These are phyloP conservation scores for Vollenhovia emeryi DNA, from an alignment of 1,140 invertebrate species.

Conservation along the genomic window DNA sequence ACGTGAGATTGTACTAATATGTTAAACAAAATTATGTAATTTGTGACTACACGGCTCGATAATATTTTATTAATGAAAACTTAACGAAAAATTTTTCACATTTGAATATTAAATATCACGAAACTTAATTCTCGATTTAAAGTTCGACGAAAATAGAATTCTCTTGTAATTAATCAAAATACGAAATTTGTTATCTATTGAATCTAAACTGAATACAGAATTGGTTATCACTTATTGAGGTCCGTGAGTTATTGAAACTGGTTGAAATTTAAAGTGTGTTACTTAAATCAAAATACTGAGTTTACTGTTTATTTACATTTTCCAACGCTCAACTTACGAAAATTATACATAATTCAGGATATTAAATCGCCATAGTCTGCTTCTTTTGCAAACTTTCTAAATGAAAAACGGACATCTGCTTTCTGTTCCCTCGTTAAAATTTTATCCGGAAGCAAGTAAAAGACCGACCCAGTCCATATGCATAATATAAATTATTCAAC, in stretches of 20 bases:
- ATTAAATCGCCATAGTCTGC: neutral
- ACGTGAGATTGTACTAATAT: neutral
- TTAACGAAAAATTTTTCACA: neutral
- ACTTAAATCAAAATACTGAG: neutral
- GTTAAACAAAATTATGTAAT: neutral
- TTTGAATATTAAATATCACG: neutral
- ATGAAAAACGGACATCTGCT: neutral
- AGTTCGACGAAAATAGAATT: neutral
- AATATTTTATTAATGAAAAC: neutral
- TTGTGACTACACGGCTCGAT: neutral
- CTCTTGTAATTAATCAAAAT: neutral
- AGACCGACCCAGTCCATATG: neutral
- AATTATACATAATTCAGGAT: neutral
- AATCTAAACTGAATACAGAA: neutral
- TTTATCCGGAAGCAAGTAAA: neutral
- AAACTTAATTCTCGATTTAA: neutral
- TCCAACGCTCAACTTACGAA: neutral
- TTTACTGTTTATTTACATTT: conserved; percentile 14
- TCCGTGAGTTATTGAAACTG: neutral
- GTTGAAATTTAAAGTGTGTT: neutral
- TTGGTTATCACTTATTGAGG: neutral
- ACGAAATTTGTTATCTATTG: neutral
- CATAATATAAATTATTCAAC: neutral
- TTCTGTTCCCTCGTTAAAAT: neutral
- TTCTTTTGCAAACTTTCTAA: neutral